Evolutionary conservation across 2,113 vertebrate species (phyloP).

Genomic region (Xenotilapia caudafasciata): DNA sequence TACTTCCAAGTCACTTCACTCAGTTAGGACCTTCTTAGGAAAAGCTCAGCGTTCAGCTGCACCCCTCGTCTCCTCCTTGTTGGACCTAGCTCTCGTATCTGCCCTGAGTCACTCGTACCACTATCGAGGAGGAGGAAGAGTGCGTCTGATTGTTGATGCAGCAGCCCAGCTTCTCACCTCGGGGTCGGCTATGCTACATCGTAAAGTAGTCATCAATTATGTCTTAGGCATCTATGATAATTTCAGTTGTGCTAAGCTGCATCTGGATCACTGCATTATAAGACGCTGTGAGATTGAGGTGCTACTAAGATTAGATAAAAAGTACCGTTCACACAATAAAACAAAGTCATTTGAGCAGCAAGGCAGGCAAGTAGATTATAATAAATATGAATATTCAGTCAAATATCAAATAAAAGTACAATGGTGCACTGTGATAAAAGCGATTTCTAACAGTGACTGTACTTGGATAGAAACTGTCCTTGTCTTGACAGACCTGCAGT

Average conservation of each 20-base stretch:
- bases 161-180: not conserved
- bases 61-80: not conserved
- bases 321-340: not conserved
- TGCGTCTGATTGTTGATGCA: not conserved
- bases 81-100: not conserved
- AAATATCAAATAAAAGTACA: not conserved
- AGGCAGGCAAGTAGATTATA: not conserved
- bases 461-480: not conserved
- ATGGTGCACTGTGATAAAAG: not conserved
- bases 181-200: not conserved
- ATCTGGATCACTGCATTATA: not conserved
- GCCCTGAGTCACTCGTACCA: not conserved
- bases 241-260: not conserved
- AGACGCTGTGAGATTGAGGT: not conserved
- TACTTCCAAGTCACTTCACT: not conserved
- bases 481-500: not conserved
- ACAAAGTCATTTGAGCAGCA: not conserved
- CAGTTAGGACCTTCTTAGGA: not conserved
- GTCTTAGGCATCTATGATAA: not conserved
- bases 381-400: not conserved
- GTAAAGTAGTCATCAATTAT: not conserved
- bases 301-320: not conserved
- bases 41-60: not conserved
- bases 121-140: not conserved
- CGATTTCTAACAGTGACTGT: not conserved